A percentile compares a stretch with the other conserved stretches of the same genome.
These are phyloP conservation scores for Phodopus roborovskii DNA, from an alignment of 2,113 vertebrate genomes.

Conservation along the genomic window DNA sequence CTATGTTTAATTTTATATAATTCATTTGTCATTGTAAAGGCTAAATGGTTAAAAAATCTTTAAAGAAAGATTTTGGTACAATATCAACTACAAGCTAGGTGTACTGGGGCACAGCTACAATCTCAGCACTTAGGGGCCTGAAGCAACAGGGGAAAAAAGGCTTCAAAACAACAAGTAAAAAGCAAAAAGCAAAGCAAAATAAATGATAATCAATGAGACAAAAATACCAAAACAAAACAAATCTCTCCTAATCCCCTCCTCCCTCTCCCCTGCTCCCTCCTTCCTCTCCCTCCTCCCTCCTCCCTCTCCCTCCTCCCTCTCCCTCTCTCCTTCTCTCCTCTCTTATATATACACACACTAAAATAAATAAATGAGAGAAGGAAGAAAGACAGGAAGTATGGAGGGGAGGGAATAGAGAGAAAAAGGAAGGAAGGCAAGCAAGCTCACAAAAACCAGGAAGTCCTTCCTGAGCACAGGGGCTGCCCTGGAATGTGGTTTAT, in stretches of 20 bases:
- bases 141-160: not conserved
- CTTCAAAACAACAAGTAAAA: not conserved
- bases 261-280: not conserved
- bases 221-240: not conserved
- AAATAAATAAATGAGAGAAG: not conserved
- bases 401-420: not conserved
- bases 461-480: not conserved
- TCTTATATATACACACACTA: not conserved
- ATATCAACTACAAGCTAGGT: not conserved
- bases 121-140: not conserved
- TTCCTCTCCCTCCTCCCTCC: not conserved
- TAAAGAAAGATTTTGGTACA: not conserved
- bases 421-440: not conserved
- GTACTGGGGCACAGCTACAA: not conserved
- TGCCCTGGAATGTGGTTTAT: not conserved
- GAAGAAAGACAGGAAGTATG: not conserved
- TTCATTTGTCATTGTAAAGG: not conserved
- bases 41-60: not conserved
- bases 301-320: not conserved
- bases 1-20: not conserved
- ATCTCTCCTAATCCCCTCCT: not conserved
- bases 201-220: not conserved
- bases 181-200: not conserved
- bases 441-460: not conserved
- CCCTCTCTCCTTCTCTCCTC: not conserved